A percentile compares a stretch with the other conserved stretches of the same genome.
phyloP scores from a whole-genome alignment of 30 jellyfish, hydroid and myxozoan genomes.

The Phacellophora camtschatica region DNA sequence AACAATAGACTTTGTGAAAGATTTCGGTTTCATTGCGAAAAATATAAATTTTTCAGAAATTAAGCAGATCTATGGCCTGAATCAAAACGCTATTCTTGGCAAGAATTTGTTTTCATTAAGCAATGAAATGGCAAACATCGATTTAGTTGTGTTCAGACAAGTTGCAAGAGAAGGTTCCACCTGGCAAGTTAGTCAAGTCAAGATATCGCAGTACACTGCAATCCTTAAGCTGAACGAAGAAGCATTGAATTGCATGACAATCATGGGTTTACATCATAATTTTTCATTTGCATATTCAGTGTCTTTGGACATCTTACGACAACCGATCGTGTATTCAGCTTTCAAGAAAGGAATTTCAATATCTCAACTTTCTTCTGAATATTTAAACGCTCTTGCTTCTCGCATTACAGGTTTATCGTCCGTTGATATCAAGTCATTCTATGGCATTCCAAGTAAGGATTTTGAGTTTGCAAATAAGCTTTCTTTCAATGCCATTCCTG shows the following conservation, averaged over 20 bases:
- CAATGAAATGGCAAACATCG: background rate
- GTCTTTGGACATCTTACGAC: background rate
- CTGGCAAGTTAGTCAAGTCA: background rate
- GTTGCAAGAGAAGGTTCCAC: background rate
- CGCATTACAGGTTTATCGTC: background rate
- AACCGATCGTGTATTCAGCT: constrained; percentile 30
- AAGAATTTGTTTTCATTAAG: background rate
- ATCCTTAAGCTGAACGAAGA: background rate
- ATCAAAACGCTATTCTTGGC: background rate
- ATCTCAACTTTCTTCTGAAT: background rate
- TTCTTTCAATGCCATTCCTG: background rate
- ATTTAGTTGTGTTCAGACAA: background rate
- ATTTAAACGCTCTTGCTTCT: background rate
- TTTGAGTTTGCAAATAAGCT: background rate
- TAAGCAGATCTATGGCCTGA: background rate
- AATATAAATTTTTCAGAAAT: background rate
- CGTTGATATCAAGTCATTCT: background rate
- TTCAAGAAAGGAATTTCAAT: constrained; percentile 3
- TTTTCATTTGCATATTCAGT: background rate
- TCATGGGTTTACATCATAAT: background rate
- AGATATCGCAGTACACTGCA: background rate
- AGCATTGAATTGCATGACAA: background rate
- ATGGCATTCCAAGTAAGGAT: background rate
- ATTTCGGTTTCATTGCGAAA: background rate
- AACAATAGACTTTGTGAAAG: background rate